Percentiles rank a stretch among this genome's conserved stretches.
These are phyloP conservation scores for Hypselothyrea guttata DNA, from an alignment of 2,888 invertebrate genomes.

Conservation along the genomic window DNA sequence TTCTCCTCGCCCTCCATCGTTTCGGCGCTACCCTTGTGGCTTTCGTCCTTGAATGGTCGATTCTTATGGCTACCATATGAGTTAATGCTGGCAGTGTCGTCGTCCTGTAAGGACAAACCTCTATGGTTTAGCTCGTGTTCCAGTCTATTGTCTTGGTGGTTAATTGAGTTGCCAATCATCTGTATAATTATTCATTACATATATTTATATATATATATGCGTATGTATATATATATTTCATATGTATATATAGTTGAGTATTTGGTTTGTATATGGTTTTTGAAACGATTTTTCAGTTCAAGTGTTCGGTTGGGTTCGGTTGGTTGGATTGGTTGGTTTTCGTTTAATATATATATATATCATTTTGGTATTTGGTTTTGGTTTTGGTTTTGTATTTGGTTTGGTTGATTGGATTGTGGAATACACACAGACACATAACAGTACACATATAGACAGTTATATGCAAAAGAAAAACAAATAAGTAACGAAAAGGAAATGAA, in stretches of 20 bases:
- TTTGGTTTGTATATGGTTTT: constrained; percentile 39
- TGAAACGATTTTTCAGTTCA: constrained; percentile 65
- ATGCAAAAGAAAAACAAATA: constrained; percentile 60
- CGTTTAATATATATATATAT: constrained; percentile 30
- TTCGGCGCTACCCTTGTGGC: constrained; percentile 94
- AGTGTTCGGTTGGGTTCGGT: constrained; percentile 62
- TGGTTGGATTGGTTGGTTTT: constrained; percentile 59
- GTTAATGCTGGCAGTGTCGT: constrained; percentile 93
- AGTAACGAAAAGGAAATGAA: constrained; percentile 67
- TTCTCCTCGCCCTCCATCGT: constrained; percentile 94
- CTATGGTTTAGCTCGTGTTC: constrained; percentile 90
- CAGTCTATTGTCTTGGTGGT: constrained; percentile 89
- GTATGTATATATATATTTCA: constrained; percentile 51
- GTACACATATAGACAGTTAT: constrained; percentile 70
- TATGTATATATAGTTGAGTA: constrained; percentile 26
- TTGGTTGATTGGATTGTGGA: constrained; percentile 62
- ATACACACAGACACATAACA: constrained; percentile 60
- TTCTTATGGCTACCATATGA: constrained; percentile 96
- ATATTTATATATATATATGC: constrained; percentile 50
- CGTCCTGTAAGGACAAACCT: constrained; percentile 87
- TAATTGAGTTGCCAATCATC: constrained; percentile 89
- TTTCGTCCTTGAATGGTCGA: constrained; percentile 93
- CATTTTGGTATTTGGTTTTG: constrained; percentile 44
- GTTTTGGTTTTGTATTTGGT: constrained; percentile 32
- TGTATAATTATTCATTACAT: constrained; percentile 57